Base-by-base conservation (phyloP, 2,113 vertebrate species). In the Neodontobutis hainanensis region DNA sequence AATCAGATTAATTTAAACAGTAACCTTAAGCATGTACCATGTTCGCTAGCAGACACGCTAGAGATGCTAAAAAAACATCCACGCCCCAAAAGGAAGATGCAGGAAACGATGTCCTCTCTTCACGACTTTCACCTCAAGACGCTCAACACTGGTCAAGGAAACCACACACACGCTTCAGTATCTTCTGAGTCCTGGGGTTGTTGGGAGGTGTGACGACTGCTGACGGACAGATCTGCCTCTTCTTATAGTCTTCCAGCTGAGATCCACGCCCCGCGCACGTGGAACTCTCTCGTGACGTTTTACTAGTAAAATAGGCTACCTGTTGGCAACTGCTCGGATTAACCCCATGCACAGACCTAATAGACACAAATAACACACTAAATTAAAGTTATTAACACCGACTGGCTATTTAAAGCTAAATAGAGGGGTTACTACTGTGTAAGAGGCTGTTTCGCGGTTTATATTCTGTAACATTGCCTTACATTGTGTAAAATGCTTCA, bases 211-310 rank as follows among this genome's bases (percentile, higher is more conserved):
- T 36, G 52, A 36, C 12, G 6, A 36, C 6, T 38, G 34, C 12
- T n/a, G 12, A n/a, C 11, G 8, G 5, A 57, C 32, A 36, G 32
- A 2, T 45, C 16, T 16, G 56, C 65, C 35, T 35, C 19, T 36
- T 19, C 64, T 86, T 78, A 77, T 80, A 83, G 6, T 9, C 51
- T 5, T 8, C 10, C 16, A 14, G 10, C 48, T 57, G 32, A 11
- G 14, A 1, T 70, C 75, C 79, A 78, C 85, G 85, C 84, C 87
- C 86, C 88, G 44, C 12, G 32, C 78, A 70, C 76, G 52, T 76
- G 77, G 15, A 35, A 38, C 14, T 14, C 60, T 69, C 73, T 47
- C 81, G 58, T 78, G 81, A 81, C 61, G 53, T 42, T 27, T 27
- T 32, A 1, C 8, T 8, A 48, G 1, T 3, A 6, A 60, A 48